Evolutionary conservation across 2,113 vertebrate genomes (phyloP).

Genomic region (Colistium nudipinnis): DNA sequence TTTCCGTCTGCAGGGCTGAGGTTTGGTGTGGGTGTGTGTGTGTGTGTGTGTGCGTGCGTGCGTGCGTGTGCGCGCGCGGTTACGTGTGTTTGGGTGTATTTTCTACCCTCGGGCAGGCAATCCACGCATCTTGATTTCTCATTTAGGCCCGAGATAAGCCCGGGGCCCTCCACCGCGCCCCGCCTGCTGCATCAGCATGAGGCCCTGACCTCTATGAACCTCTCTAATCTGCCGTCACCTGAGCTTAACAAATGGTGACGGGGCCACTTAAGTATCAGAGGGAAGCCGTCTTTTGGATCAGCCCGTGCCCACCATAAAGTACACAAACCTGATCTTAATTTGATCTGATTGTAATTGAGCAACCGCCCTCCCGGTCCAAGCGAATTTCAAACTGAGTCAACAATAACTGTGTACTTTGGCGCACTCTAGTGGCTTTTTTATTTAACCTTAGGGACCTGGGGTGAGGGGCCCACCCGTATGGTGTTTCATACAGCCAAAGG

Average conservation of each 20-base stretch:
- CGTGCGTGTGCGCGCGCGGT: conserved; percentile 12
- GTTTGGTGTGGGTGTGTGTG: conserved; percentile 17
- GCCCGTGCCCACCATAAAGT: conserved; percentile 26
- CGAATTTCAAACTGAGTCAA: conserved; percentile 49
- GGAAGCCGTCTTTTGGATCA: neutral
- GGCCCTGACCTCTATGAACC: conserved; percentile 49
- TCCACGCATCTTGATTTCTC: conserved; percentile 66
- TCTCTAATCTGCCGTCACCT: conserved; percentile 24
- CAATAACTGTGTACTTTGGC: conserved; percentile 75
- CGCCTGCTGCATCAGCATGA: conserved; percentile 21
- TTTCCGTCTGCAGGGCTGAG: conserved; percentile 54
- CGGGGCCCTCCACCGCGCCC: conserved; percentile 13
- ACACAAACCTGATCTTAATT: conserved; percentile 48
- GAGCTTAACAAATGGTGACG: neutral
- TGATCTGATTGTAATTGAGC: conserved; percentile 56
- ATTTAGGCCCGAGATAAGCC: conserved; percentile 57
- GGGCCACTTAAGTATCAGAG: conserved; percentile 23
- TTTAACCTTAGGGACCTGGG: conserved; percentile 19
- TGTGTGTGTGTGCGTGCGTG: conserved; percentile 1
- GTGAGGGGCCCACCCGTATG: conserved; percentile 58
- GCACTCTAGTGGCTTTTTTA: conserved; percentile 70
- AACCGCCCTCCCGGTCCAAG: conserved; percentile 3
- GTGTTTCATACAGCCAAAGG: conserved; percentile 30
- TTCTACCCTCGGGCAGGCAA: conserved; percentile 9
- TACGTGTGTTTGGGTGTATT: neutral